phyloP scores from a whole-genome alignment of 2,113 vertebrate species.

The Brachionichthys hirsutus region DNA sequence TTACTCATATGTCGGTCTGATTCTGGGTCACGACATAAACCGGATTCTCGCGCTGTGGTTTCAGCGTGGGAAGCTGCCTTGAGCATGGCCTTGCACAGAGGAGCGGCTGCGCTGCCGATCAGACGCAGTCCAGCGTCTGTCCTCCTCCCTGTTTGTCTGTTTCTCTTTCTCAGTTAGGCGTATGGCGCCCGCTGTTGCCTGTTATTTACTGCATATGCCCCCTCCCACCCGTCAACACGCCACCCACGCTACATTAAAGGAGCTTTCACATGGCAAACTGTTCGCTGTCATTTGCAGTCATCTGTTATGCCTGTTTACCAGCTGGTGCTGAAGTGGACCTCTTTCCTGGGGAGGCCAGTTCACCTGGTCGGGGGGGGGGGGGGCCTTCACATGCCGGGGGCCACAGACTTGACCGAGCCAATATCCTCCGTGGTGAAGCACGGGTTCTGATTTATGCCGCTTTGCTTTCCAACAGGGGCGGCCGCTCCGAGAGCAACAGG shows the following conservation, averaged over 20 bases:
- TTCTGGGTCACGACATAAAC: conserved; percentile 38
- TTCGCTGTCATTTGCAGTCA: conserved; percentile 67
- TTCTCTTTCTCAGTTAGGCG: conserved; percentile 43
- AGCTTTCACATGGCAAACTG: conserved; percentile 66
- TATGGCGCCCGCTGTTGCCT: conserved; percentile 68
- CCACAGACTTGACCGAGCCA: conserved; percentile 32
- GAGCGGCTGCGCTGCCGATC: conserved; percentile 68
- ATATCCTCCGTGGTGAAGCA: conserved; percentile 47
- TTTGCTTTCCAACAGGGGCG: conserved; percentile 84
- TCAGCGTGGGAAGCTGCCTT: conserved; percentile 78
- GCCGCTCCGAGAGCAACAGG: conserved; percentile 93
- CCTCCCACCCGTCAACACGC: conserved; percentile 42
- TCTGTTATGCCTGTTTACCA: conserved; percentile 59
- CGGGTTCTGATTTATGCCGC: conserved; percentile 56
- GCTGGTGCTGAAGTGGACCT: conserved; percentile 55
- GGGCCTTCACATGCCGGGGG: conserved; percentile 38
- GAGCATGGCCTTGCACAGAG: conserved; percentile 79
- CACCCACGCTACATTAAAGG: conserved; percentile 52
- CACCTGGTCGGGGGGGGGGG: conserved; percentile 15
- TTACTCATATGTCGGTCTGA: conserved; percentile 30
- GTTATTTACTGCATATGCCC: conserved; percentile 51
- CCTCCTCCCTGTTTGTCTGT: conserved; percentile 18
- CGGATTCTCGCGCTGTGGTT: conserved; percentile 62
- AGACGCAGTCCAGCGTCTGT: conserved; percentile 51
- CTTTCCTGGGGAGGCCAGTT: conserved; percentile 29